These are phyloP conservation scores for Pristis pectinata DNA, from an alignment of 2,797 vertebrate genomes.

Conservation along the genomic window DNA sequence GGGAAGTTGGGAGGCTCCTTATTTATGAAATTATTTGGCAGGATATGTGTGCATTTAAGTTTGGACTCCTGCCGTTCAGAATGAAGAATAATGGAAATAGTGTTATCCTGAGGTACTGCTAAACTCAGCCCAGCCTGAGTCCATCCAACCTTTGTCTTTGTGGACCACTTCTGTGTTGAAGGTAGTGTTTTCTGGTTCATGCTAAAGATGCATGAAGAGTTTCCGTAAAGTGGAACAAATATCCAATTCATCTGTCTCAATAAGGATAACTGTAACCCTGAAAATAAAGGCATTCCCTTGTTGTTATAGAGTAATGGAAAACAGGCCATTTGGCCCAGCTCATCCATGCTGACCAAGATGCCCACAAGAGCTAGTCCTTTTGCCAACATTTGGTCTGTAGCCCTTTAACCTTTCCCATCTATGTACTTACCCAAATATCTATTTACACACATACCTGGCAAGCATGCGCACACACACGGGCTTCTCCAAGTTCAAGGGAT, in stretches of 20 bases:
- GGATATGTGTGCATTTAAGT: background rate
- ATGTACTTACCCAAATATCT: too few relatives aligned
- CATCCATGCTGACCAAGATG: too few relatives aligned
- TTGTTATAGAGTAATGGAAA: too few relatives aligned
- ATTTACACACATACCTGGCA: too few relatives aligned
- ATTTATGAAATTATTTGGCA: background rate
- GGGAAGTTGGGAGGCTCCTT: background rate
- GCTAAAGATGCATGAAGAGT: too few relatives aligned
- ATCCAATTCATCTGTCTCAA: background rate
- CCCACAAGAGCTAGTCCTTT: too few relatives aligned
- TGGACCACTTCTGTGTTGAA: background rate
- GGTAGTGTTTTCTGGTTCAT: background rate
- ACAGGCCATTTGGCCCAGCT: too few relatives aligned
- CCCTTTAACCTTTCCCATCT: too few relatives aligned
- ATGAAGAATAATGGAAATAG: background rate
- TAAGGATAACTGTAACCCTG: background rate
- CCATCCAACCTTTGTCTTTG: background rate
- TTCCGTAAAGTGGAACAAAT: background rate
- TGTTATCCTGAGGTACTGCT: background rate
- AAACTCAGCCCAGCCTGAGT: background rate
- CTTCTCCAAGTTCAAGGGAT: background rate
- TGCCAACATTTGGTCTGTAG: too few relatives aligned
- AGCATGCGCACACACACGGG: too few relatives aligned
- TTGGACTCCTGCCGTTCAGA: background rate
- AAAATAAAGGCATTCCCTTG: background rate